These are phyloP conservation scores for Pandion haliaetus DNA, from an alignment of 2,113 vertebrate species.

Conservation along the genomic window DNA sequence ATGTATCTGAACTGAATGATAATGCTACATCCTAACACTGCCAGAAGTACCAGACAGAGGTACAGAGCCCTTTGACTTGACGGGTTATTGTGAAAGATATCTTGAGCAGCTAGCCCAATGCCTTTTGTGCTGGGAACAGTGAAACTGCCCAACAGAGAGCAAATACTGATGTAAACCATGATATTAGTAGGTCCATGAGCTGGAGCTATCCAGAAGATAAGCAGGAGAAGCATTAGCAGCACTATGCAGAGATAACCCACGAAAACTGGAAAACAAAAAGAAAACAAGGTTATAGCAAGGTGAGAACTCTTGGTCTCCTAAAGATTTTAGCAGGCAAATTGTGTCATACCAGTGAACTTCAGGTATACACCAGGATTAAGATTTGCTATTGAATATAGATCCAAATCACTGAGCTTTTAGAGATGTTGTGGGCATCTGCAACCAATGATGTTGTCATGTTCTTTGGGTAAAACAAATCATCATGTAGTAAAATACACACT, in stretches of 20 bases:
- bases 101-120: slow-evolving; percentile 88
- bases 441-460: background rate
- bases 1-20: slow-evolving; percentile 94
- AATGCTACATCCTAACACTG: slow-evolving; percentile 86
- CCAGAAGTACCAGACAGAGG: slow-evolving; percentile 86
- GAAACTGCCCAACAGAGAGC: slow-evolving; percentile 93
- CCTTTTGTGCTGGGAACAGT: slow-evolving; percentile 96
- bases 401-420: background rate
- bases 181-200: slow-evolving; percentile 88
- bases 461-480: background rate
- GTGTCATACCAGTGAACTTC: background rate
- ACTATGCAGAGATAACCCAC: slow-evolving; percentile 84
- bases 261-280: slow-evolving; percentile 84
- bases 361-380: background rate
- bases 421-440: background rate
- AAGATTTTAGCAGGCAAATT: background rate
- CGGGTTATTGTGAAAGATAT: slow-evolving; percentile 80
- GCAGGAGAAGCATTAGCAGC: slow-evolving; percentile 83
- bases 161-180: slow-evolving; percentile 94
- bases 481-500: background rate
- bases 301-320: background rate
- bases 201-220: slow-evolving; percentile 91
- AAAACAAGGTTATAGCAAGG: slow-evolving; percentile 7
- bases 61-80: slow-evolving; percentile 76
- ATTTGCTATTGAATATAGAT: background rate